phyloP scores from a whole-genome alignment of 2,888 invertebrate genomes.

The Ormyrus nitidulus region DNA sequence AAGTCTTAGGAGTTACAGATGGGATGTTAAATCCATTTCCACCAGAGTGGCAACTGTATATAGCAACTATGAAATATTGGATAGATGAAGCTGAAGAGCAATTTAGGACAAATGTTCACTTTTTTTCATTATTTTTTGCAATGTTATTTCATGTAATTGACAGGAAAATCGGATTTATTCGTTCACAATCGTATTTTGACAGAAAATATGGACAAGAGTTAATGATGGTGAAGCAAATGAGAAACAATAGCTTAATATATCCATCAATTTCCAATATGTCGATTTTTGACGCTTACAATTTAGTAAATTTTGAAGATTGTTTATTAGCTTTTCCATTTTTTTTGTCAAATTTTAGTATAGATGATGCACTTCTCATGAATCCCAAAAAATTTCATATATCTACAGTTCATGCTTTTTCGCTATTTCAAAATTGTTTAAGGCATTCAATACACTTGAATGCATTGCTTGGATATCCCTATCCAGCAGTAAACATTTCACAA shows the following conservation, averaged over 20 bases:
- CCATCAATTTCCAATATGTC: constrained; percentile 62
- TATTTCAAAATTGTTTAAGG: constrained; percentile 81
- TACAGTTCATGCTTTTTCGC: constrained; percentile 81
- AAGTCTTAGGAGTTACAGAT: constrained; percentile 76
- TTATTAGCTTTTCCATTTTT: constrained; percentile 79
- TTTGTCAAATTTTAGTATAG: constrained; percentile 79
- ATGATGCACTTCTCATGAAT: constrained; percentile 77
- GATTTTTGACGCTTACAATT: constrained; percentile 76
- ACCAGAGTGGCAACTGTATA: constrained; percentile 79
- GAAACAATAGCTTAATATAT: neutral
- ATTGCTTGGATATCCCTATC: constrained; percentile 80
- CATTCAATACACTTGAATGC: constrained; percentile 81
- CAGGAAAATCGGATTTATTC: constrained; percentile 77
- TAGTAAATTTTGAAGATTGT: constrained; percentile 79
- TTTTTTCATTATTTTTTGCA: constrained; percentile 79
- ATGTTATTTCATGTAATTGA: constrained; percentile 80
- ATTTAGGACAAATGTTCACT: constrained; percentile 73
- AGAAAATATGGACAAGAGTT: constrained; percentile 75
- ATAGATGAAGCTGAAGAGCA: constrained; percentile 74
- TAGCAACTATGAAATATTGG: constrained; percentile 80
- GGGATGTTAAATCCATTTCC: constrained; percentile 76
- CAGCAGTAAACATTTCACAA: constrained; percentile 79
- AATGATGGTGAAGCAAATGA: constrained; percentile 9
- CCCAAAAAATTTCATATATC: constrained; percentile 78
- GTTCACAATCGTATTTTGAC: constrained; percentile 76